These are phyloP conservation scores for Luidia sarsii DNA, from an alignment of 53 echinoderm and acorn worm species.

Conservation along the genomic window DNA sequence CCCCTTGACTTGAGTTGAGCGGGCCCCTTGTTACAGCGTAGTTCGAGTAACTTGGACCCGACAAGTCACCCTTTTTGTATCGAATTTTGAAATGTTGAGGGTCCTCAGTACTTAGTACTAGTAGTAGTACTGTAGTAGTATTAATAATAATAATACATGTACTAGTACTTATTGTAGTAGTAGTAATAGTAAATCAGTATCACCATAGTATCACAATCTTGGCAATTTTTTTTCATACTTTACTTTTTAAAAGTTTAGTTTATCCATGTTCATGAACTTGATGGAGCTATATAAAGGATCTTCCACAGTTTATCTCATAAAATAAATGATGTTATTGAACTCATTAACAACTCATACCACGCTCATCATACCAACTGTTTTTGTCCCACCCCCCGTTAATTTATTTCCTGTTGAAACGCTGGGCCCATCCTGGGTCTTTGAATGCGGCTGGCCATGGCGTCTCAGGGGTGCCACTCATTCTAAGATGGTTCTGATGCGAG, in stretches of 20 bases:
- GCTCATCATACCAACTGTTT: background rate
- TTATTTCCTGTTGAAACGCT: background rate
- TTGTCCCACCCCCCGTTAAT: background rate
- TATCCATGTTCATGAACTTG: no score
- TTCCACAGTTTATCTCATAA: no score
- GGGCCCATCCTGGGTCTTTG: no score
- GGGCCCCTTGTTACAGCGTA: background rate
- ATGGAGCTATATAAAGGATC: no score
- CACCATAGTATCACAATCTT: no score
- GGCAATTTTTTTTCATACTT: no score
- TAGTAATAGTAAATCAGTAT: no score
- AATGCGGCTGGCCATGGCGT: no score
- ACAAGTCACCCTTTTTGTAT: no score
- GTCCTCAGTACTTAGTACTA: background rate
- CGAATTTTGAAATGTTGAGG: background rate
- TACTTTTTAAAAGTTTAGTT: no score
- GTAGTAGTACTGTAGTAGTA: background rate
- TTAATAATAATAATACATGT: no score
- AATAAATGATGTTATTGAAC: background rate
- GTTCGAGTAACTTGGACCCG: background rate
- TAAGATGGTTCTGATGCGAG: slow-evolving; percentile 90
- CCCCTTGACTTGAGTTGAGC: background rate
- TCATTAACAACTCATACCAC: background rate
- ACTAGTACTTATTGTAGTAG: no score
- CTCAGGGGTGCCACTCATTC: slow-evolving; percentile 96